Conservation (phyloP, 2,113 vertebrate genomes). For the Cisticola juncidis region DNA sequence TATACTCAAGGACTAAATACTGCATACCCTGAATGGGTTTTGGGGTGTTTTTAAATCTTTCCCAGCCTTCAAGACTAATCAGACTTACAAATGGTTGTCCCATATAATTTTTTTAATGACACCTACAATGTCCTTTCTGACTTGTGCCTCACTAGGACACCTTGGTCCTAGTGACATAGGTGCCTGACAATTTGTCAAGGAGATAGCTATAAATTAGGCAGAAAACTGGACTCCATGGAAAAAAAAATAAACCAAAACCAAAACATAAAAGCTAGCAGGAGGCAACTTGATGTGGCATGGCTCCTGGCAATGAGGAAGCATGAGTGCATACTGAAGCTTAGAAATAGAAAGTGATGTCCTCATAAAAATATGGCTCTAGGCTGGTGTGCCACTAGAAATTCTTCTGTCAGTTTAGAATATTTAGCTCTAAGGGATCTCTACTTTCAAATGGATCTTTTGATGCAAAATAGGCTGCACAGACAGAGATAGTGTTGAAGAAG, state of each 20-base stretch:
- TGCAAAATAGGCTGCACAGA: slow-evolving; percentile 80
- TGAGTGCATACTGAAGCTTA: slow-evolving; percentile 78
- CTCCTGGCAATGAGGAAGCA: slow-evolving; percentile 77
- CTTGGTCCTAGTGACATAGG: slow-evolving; percentile 45
- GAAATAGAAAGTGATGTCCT: slow-evolving; percentile 88
- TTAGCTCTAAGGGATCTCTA: slow-evolving; percentile 79
- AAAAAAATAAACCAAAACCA: background rate
- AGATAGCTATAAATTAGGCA: slow-evolving; percentile 70
- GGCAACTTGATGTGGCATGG: slow-evolving; percentile 78
- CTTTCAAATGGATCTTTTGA: slow-evolving; percentile 84
- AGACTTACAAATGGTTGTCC: background rate
- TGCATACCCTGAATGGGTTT: background rate
- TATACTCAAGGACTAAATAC: background rate
- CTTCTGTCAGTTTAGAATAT: slow-evolving; percentile 85
- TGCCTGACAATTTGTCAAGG: slow-evolving; percentile 70
- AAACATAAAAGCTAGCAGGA: slow-evolving; percentile 74
- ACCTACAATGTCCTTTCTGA: background rate
- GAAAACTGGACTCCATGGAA: slow-evolving; percentile 76
- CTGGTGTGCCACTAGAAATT: slow-evolving; percentile 82
- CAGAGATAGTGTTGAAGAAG: slow-evolving; percentile 64
- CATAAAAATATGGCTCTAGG: slow-evolving; percentile 84
- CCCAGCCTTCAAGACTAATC: background rate
- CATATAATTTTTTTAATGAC: background rate
- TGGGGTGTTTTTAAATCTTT: background rate
- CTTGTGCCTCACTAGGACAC: background rate